These are phyloP conservation scores for Achroia grisella DNA, from an alignment of 1,140 invertebrate genomes.

Conservation along the genomic window DNA sequence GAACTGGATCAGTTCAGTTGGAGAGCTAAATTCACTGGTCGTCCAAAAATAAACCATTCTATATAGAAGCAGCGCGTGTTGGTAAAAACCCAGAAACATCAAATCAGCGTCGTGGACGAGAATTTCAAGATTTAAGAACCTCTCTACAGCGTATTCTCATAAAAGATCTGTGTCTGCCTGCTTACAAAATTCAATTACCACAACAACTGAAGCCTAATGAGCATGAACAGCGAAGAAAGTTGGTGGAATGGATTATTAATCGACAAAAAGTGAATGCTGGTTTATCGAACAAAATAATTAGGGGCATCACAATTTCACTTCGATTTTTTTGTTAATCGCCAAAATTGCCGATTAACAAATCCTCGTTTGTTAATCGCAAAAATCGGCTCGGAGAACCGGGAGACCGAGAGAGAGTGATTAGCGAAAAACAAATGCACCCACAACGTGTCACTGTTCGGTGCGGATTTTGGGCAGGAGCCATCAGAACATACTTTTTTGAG, in stretches of 20 bases:
- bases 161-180: conserved; percentile 14
- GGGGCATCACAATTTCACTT: neutral
- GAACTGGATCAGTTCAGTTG: conserved; percentile 2
- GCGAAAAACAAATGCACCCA: conserved; percentile 22
- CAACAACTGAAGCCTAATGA: conserved; percentile 22
- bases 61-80: conserved; percentile 6
- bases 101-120: conserved; percentile 16
- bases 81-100: conserved; percentile 17
- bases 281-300: neutral
- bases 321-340: neutral
- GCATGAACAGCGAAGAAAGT: conserved; percentile 1
- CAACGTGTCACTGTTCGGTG: conserved; percentile 46
- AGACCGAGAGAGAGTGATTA: too few relatives aligned
- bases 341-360: neutral
- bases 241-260: conserved; percentile 1
- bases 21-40: neutral
- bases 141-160: conserved; percentile 15
- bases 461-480: conserved; percentile 37
- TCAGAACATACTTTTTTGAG: conserved; percentile 34
- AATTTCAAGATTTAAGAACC: conserved; percentile 19
- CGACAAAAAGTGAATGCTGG: neutral
- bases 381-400: conserved; percentile 40
- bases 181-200: conserved; percentile 27
- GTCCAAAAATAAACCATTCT: neutral
- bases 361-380: too few relatives aligned